Base-by-base conservation (phyloP, 2,797 vertebrate species). In the Xenopus petersii region DNA sequence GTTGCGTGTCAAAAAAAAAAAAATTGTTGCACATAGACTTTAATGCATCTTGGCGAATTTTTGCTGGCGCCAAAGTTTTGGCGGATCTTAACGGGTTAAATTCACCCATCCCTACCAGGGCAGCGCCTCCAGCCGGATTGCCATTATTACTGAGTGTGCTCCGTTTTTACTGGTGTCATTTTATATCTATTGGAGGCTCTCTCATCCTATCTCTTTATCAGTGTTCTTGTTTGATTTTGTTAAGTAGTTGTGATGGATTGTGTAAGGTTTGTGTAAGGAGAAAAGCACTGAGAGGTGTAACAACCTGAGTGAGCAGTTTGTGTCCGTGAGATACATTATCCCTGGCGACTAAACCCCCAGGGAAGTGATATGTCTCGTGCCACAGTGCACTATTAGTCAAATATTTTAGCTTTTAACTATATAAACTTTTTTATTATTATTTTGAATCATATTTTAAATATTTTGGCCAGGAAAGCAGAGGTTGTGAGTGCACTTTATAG, bases 401-500 rank as follows among this genome's bases (percentile, higher is more conserved):
- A 78, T 70, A 74, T 70, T 79, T 79, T 79, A 70, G 61, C 71
- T 70, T 79, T 70, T 74, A 73, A 51, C 42, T 70, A 74, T 79
- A 78, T 78, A 70, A 73, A 51, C 61, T 65, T 79, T 79, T 79
- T 64, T 73, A 30, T 51, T 33, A 54, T 63, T 26, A 33, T 68
- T 73, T 78, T 61, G 12, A 74, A 74, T 61, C 67, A 64, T 78
- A 74, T 79, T 74, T 79, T 74, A 74, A 79, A 70, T 74, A 79
- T 74, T 70, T 74, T 65, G 67, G 46, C n/a, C 54, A 51, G 55
- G 61, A 54, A 60, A 60, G 66, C 67, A 70, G 71, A 59, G 46
- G 62, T 74, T 55, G 51, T 61, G 71, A 74, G 77, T 69, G 77
- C 77, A 79, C 77, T 79, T 79, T 79, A 79, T 36, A 66, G 15